Conservation (phyloP, 2,888 invertebrate genomes). For the Azorinus chamasolen region DNA sequence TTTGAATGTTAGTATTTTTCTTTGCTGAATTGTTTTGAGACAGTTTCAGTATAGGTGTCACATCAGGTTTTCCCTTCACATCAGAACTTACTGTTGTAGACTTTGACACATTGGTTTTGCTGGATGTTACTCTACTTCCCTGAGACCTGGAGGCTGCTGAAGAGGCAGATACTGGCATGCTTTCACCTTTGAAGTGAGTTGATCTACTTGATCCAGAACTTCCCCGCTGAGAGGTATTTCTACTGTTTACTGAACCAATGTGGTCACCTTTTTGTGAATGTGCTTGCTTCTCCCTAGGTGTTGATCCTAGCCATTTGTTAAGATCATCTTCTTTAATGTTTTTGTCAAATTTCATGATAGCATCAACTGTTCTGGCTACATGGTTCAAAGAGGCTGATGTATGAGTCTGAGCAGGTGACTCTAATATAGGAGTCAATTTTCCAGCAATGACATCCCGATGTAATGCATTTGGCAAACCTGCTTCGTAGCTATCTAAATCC, state of each 20-base stretch:
- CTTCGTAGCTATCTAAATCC: conserved; percentile 36
- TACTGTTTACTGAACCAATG: conserved; percentile 8
- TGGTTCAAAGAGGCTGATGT: conserved; percentile 41
- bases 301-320: conserved; percentile 55
- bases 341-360: conserved; percentile 77
- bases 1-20: conserved; percentile 15
- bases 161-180: conserved; percentile 3
- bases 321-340: conserved; percentile 72
- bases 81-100: neutral
- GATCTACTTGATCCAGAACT: conserved; percentile 36
- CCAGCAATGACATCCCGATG: conserved; percentile 68
- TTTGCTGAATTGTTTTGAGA: conserved; percentile 4
- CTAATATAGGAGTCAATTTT: conserved; percentile 78
- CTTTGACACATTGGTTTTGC: conserved; percentile 20
- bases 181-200: neutral
- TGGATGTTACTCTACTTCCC: conserved; percentile 28
- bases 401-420: conserved; percentile 69
- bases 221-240: conserved; percentile 17
- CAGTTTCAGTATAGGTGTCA: neutral
- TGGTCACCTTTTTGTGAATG: neutral
- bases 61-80: neutral
- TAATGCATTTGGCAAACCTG: conserved; percentile 46
- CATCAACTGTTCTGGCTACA: conserved; percentile 69
- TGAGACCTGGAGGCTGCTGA: conserved; percentile 34
- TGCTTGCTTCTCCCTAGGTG: conserved; percentile 45